These are phyloP conservation scores for Nephrocerus scutellatus DNA, from an alignment of 2,888 invertebrate species.

Conservation along the genomic window DNA sequence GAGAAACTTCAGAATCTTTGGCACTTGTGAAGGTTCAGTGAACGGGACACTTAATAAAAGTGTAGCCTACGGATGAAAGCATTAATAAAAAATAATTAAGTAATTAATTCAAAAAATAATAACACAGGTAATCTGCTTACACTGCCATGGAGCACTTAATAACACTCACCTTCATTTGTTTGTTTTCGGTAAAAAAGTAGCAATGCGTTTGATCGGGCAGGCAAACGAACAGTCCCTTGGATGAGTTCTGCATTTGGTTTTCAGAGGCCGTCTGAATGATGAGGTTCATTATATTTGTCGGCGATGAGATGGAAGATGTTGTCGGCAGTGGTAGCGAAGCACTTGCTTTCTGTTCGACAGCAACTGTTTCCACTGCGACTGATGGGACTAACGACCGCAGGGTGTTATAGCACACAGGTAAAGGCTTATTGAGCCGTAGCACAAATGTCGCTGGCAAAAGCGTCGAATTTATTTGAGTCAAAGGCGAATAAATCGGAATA, in stretches of 20 bases:
- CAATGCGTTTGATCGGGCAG: slow-evolving; percentile 91
- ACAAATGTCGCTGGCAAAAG: slow-evolving; percentile 88
- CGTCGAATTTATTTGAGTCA: slow-evolving; percentile 79
- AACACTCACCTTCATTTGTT: slow-evolving; percentile 62
- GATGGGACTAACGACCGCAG: slow-evolving; percentile 59
- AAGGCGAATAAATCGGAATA: slow-evolving; percentile 70
- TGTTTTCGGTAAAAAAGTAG: slow-evolving; percentile 83
- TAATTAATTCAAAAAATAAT: not conserved
- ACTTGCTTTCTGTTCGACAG: slow-evolving; percentile 32
- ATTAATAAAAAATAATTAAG: slow-evolving; percentile 10
- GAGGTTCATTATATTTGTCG: slow-evolving; percentile 49
- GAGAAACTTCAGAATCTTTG: slow-evolving; percentile 74
- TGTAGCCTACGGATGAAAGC: no score
- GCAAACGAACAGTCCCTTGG: slow-evolving; percentile 79
- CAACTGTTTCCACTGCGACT: slow-evolving; percentile 48
- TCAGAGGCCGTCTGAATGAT: slow-evolving; percentile 73
- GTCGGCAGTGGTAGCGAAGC: slow-evolving; percentile 33
- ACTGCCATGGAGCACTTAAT: slow-evolving; percentile 35
- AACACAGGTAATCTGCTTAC: not conserved
- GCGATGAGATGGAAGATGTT: slow-evolving; percentile 14
- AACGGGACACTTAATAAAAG: slow-evolving; percentile 69
- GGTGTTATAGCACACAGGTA: slow-evolving; percentile 75
- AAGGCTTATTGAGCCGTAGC: slow-evolving; percentile 68
- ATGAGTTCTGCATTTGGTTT: slow-evolving; percentile 64
- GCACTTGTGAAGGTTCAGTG: slow-evolving; percentile 88